Conservation (phyloP, 2,113 vertebrate genomes). For the Xenus cinereus region DNA sequence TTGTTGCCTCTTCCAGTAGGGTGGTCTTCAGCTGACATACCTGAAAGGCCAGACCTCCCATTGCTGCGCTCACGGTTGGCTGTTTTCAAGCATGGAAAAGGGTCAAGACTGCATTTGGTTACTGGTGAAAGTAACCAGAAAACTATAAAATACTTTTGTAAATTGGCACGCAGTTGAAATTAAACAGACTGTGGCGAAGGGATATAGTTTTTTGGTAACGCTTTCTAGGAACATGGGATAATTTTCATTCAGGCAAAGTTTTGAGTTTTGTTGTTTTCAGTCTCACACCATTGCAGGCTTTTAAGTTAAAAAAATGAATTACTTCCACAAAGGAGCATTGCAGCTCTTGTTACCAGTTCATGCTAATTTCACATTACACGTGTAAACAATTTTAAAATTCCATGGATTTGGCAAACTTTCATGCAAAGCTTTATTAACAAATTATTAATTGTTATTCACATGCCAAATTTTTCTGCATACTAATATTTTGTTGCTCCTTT, state of each 20-base stretch:
- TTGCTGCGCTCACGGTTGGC: slow-evolving; percentile 64
- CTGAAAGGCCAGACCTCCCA: slow-evolving; percentile 79
- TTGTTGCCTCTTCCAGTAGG: slow-evolving; percentile 81
- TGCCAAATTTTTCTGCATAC: background rate
- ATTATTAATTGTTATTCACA: background rate
- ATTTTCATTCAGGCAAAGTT: slow-evolving; percentile 25
- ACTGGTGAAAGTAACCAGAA: slow-evolving; percentile 66
- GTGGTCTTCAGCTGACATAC: slow-evolving; percentile 87
- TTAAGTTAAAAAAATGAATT: slow-evolving; percentile 1
- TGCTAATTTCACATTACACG: background rate
- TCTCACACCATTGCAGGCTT: slow-evolving; percentile 26
- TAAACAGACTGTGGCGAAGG: slow-evolving; percentile 54
- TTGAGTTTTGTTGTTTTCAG: background rate
- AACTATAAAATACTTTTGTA: slow-evolving; percentile 49
- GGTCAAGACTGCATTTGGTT: slow-evolving; percentile 74
- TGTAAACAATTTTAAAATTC: background rate
- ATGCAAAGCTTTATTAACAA: background rate
- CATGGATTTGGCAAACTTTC: background rate
- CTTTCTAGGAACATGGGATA: slow-evolving; percentile 20
- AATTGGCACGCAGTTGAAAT: slow-evolving; percentile 62
- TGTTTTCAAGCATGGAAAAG: slow-evolving; percentile 68
- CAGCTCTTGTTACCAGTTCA: slow-evolving; percentile 3
- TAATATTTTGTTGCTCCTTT: background rate
- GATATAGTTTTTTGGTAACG: slow-evolving; percentile 48
- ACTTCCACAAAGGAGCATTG: background rate